Evolutionary conservation across 1,140 invertebrate species (phyloP).

Genomic region (Diploscapter pachys): DNA sequence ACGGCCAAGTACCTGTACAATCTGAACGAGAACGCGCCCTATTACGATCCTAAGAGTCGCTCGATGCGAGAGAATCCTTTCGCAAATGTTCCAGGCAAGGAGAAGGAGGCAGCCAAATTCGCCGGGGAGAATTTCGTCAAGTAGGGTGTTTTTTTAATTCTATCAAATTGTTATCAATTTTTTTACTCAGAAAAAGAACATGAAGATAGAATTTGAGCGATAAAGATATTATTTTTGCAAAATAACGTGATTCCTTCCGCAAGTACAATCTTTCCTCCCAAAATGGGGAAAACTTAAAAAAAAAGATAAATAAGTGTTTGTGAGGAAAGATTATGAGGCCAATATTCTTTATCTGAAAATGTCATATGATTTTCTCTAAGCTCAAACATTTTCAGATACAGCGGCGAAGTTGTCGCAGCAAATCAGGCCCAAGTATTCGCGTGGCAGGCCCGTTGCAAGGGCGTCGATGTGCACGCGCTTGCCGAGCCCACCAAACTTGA

Average conservation of each 20-base stretch:
- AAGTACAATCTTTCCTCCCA: no score
- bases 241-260: no score
- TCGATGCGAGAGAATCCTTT: slow-evolving; percentile 97
- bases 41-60: slow-evolving; percentile 88
- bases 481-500: slow-evolving; percentile 97
- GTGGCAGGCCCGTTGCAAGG: slow-evolving; percentile 80
- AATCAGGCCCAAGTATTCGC: slow-evolving; percentile 91
- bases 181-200: not conserved
- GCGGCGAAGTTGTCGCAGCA: slow-evolving; percentile 86
- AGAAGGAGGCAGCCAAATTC: slow-evolving; percentile 72
- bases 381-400: slow-evolving; percentile 74
- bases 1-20: slow-evolving; percentile 95
- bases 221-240: no score
- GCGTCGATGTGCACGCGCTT: slow-evolving; percentile 89
- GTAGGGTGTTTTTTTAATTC: slow-evolving; percentile 60
- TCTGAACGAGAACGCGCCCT: slow-evolving; percentile 91
- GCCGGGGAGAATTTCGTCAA: slow-evolving; percentile 92
- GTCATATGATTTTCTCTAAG: no score
- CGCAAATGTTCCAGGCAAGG: slow-evolving; percentile 48
- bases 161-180: not conserved
- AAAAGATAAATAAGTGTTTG: no score
- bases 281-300: not conserved
- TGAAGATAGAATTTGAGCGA: not conserved
- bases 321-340: no score
- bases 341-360: no score